Base-by-base conservation (phyloP, 2,797 vertebrate species). In the Lates japonicus region DNA sequence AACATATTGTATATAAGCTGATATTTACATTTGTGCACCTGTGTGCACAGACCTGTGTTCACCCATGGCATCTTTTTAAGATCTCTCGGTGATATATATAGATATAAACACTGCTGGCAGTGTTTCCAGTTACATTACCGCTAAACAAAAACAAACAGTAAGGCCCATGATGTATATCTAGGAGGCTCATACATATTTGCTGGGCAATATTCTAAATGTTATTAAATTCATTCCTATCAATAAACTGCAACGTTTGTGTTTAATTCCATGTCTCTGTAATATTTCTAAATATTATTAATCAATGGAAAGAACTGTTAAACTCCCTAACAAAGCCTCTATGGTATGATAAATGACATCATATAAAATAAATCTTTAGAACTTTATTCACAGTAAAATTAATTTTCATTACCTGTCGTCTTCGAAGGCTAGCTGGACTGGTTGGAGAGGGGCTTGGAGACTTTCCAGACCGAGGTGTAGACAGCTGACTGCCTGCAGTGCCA, bases 361-460 rank as follows among this genome's bases (percentile, higher is more conserved):
- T 0, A 55, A 59, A 48, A 66, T 41, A 55, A 33, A 39, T 8
- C 10, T 46, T 76, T 20, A 25, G 13, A 48, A 44, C 37, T 22
- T 22, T 29, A 46, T 68, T 61, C 11, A 54, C 7, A 22, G 13
- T 1, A 52, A 60, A 9, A 35, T 79, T 1, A 7, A 17, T n/a
- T 61, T 22, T 79, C 93, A 46, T 96, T 96, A 99, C 98, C 97
- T 97, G 97, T 91, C 97, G 96, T 95, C 97, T 97, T 89, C 97
- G 93, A 83, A 98, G 96, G 90, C 98, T 99, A 81, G 97, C 97
- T 17, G 98, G 98, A 91, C 98, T 99, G 87, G 98, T 99, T 79
- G 98, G 97, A 84, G 98, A 98, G 5, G 97, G 98, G 81, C 97
- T 98, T 62, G 97, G 97, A 74, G 98, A 99, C 91, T 99, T 99